Evolutionary conservation across 2,888 invertebrate genomes (phyloP), one percentile per base, ranked within the genome.

Genomic region (Polymixis flavicincta): DNA sequence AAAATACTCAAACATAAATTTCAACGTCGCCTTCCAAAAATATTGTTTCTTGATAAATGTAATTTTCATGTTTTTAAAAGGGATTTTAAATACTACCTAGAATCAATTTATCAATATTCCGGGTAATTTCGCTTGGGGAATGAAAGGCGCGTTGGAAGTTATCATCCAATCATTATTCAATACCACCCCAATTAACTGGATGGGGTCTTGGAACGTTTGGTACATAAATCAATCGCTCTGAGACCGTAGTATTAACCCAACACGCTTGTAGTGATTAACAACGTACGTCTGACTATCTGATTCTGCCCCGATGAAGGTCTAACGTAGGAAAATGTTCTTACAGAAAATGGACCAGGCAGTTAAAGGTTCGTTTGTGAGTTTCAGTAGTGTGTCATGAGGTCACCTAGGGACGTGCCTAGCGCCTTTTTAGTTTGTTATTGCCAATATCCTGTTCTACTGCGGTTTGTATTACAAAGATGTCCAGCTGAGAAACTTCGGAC

Each of bases 401-500:
- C 91, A 92, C 89, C 89, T 90, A 90, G 88, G 88, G 79, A 88
- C 84, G 84, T 88, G 88, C 68, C 84, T 87, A 89, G 89, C 88
- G 86, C 93, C 93, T 92, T 94, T 93, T 94, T 87, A 83, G 91
- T 91, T 91, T 86, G 88, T 91, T 92, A 93, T 92, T 90, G 90
- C 89, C 92, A 86, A 93, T 93, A 93, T 95, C 94, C 94, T 94
- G 93, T 90, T 84, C 86, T 80, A 87, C 83, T 88, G 87, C 88
- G 85, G 89, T 90, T 91, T 91, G 91, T 90, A 90, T 90, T 93
- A 92, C 94, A 93, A 93, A 93, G 92, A 92, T 89, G 92, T 89
- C 90, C 88, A 91, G 85, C 90, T 89, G 88, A 91, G 91, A 92
- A 91, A 88, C 85, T 80, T 84, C 80, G 84, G 73, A 90, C 95